These are phyloP conservation scores for Clarias batrachus DNA, from an alignment of 2,113 vertebrate genomes.

Conservation along the genomic window DNA sequence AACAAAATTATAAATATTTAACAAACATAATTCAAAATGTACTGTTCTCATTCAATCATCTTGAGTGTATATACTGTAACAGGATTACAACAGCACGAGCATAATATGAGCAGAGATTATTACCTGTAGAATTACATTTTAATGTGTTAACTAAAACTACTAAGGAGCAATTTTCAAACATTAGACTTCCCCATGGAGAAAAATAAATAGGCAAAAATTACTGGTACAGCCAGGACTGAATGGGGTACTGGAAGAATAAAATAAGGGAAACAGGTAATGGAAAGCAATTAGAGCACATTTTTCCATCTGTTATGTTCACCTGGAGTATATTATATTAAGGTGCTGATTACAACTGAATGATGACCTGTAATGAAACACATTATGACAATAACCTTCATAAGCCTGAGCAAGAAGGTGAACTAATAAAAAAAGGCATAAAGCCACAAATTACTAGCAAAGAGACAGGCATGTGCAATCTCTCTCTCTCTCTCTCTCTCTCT, in stretches of 20 bases:
- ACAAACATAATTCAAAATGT: background rate
- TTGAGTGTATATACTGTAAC: background rate
- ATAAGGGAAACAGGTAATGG: background rate
- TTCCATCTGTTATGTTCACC: conserved; percentile 15
- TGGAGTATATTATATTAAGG: conserved; percentile 21
- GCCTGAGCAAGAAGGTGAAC: conserved; percentile 19
- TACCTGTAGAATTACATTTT: background rate
- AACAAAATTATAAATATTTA: background rate
- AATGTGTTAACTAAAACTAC: background rate
- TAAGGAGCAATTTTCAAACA: background rate
- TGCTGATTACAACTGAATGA: conserved; percentile 8
- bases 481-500: background rate
- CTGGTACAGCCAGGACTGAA: background rate
- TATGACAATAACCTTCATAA: conserved; percentile 28
- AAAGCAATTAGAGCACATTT: conserved; percentile 18
- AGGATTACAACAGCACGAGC: background rate
- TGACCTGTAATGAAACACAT: conserved; percentile 30
- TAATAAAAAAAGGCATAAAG: conserved; percentile 24
- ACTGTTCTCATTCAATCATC: background rate
- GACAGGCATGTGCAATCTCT: background rate
- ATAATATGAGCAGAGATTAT: background rate
- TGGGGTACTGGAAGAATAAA: background rate
- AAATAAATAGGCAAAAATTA: background rate
- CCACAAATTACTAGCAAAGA: conserved; percentile 23
- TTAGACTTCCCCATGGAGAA: no score